Evolutionary conservation across 2,888 invertebrate genomes (phyloP).

Genomic region (Heliconius sara): DNA sequence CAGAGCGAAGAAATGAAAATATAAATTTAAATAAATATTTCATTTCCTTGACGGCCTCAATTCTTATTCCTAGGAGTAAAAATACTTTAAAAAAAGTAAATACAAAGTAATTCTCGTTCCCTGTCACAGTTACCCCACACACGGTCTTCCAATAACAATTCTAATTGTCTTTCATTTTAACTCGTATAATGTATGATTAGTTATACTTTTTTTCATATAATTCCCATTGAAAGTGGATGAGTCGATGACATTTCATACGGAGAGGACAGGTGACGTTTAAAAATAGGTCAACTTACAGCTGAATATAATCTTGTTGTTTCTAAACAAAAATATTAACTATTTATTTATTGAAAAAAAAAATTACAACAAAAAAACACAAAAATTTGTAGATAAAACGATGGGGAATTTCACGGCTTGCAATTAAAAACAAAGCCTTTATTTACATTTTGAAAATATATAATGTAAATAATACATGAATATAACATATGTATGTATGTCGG

Average conservation of each 20-base stretch:
- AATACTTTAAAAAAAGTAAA: not conserved
- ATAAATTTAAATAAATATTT: too few species aligned
- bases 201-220: not conserved
- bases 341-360: not conserved
- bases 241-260: not conserved
- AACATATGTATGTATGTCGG: not conserved
- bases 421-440: not conserved
- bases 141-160: not conserved
- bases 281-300: not conserved
- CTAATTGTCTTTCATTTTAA: not conserved
- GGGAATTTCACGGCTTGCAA: not conserved
- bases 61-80: not conserved
- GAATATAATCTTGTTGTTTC: not conserved
- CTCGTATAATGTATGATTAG: too few species aligned
- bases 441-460: not conserved
- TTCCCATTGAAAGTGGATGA: not conserved
- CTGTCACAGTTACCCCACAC: not conserved
- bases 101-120: not conserved
- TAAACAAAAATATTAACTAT: not conserved
- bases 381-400: not conserved
- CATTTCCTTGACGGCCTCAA: too few species aligned
- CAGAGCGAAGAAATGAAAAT: too few species aligned
- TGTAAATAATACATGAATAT: not conserved
- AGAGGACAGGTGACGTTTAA: not conserved
- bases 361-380: not conserved